Evolutionary conservation across 1,140 invertebrate species (phyloP), one percentile per base, ranked within the genome.

Genomic region (Paracyclopina nana): DNA sequence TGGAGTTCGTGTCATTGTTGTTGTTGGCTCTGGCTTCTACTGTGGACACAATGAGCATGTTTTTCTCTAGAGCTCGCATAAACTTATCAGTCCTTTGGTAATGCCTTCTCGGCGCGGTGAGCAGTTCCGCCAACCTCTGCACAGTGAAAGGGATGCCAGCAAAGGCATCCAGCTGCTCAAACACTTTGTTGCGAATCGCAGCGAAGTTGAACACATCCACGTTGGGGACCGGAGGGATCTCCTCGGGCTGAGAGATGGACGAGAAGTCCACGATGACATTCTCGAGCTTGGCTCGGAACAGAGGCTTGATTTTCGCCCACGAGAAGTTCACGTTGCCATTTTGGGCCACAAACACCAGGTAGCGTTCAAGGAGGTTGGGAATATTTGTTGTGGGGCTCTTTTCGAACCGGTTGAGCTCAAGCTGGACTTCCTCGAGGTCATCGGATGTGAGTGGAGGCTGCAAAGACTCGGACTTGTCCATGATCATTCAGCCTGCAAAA

Each of bases 1-100:
- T n/a, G n/a, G n/a, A n/a, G n/a, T n/a, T n/a, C n/a, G n/a, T n/a
- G n/a, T n/a, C n/a, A n/a, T n/a, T n/a, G n/a, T n/a, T n/a, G n/a
- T n/a, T n/a, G n/a, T n/a, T n/a, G n/a, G n/a, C n/a, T n/a, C n/a
- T n/a, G 6, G 50, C 52, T 62, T 94, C 87, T 30, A 85, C 76
- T n/a, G 86, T 92, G 55, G 82, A 90, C 4, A 96, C 87, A 45
- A 95, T 88, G 56, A 91, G 65, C 54, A 94, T 81, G 62, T 91
- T 92, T 64, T 91, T 91, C 59, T 91, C 86, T 27, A 92, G 73
- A 0, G 87, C 91, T 46, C 90, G 68, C 77, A 97, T 82, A 62
- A 85, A 96, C 65, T 96, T 97, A 62, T 96, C 91, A 42, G 86
- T 82, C 2, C 48, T 28, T 59, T 82, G 88, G 63, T 97, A 97